These are phyloP conservation scores for Periophthalmus modestus DNA, from an alignment of 2,113 vertebrate genomes.

Conservation along the genomic window DNA sequence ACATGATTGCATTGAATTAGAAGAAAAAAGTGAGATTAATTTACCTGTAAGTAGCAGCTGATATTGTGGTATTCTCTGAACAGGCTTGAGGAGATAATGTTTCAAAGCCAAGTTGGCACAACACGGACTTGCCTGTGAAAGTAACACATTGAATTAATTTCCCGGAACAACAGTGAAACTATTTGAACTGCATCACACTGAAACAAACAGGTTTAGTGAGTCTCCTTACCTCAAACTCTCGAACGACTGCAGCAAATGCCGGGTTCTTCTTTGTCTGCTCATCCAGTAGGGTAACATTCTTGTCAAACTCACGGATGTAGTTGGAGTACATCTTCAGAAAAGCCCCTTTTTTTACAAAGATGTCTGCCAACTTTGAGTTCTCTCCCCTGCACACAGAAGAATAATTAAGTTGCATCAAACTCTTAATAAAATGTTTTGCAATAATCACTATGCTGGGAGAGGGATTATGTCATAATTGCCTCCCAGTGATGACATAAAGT, in stretches of 20 bases:
- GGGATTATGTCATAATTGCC: background rate
- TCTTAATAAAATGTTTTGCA: background rate
- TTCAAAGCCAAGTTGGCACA: slow-evolving; percentile 93
- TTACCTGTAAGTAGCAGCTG: slow-evolving; percentile 92
- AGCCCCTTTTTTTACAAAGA: slow-evolving; percentile 95
- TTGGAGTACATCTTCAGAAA: slow-evolving; percentile 99
- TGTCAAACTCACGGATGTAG: slow-evolving; percentile 97
- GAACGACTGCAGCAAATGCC: slow-evolving; percentile 84
- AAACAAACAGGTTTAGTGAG: slow-evolving; percentile 53
- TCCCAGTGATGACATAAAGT: background rate
- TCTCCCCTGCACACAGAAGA: slow-evolving; percentile 79
- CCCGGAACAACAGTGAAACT: background rate
- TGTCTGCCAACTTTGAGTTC: slow-evolving; percentile 88
- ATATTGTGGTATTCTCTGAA: slow-evolving; percentile 98
- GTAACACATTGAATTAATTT: background rate
- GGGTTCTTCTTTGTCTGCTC: slow-evolving; percentile 93
- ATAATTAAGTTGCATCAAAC: background rate
- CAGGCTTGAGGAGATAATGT: slow-evolving; percentile 95
- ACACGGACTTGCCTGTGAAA: slow-evolving; percentile 85
- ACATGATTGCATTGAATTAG: background rate
- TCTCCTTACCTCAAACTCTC: slow-evolving; percentile 89
- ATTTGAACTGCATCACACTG: background rate
- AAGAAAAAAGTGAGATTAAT: background rate
- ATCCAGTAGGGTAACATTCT: slow-evolving; percentile 90
- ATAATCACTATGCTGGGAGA: background rate